Base-by-base conservation (phyloP, 92 coral and sea anemone genomes). In the Porites divaricata region DNA sequence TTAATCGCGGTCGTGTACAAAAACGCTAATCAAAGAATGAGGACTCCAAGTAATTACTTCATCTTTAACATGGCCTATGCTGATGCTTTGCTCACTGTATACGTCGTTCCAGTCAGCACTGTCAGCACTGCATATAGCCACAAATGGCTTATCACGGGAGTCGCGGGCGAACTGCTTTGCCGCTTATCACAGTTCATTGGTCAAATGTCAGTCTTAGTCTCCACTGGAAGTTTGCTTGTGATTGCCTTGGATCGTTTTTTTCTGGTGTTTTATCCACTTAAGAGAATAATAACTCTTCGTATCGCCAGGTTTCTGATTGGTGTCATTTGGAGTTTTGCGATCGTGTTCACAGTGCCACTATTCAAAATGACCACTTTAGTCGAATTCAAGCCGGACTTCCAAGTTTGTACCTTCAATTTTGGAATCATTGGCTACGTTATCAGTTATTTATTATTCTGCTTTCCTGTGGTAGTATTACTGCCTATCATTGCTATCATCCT, bases 11-110 rank as follows among this genome's bases (percentile, higher is more conserved):
- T 92, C 24, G 70, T 94, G 3, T 82, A 87, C 89, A 92, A 79
- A 76, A 92, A 92, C 87, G 59, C 88, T 19, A 87, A 84, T 78
- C 78, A 72, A 51, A 79, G 98, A 62, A 84, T 81, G 88, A 76
- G 92, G 8, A 87, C 88, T 12, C 93, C 86, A 12, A 94, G 93
- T 64, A 92, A 92, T 26, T 79, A 78, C 9, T 92, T 92, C 52
- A 86, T 94, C 48, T 69, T 92, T 9, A 94, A 85, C 67, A 87
- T 92, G 93, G 90, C 90, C 1, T 53, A 72, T 7, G 87, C 90
- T 12, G 93, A 94, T 67, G 67, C 84, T 7, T 65, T 89, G 4
- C 72, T 94, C 0, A 81, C 83, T 1, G 71, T 70, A 41, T 90
- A 85, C 75, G 49, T 26, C n/a, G 67, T 92, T 50, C 95, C 98